A percentile compares a stretch with the other conserved stretches of the same genome.
Conservation (phyloP, 1,140 invertebrate genomes). For the Eciton burchellii region DNA sequence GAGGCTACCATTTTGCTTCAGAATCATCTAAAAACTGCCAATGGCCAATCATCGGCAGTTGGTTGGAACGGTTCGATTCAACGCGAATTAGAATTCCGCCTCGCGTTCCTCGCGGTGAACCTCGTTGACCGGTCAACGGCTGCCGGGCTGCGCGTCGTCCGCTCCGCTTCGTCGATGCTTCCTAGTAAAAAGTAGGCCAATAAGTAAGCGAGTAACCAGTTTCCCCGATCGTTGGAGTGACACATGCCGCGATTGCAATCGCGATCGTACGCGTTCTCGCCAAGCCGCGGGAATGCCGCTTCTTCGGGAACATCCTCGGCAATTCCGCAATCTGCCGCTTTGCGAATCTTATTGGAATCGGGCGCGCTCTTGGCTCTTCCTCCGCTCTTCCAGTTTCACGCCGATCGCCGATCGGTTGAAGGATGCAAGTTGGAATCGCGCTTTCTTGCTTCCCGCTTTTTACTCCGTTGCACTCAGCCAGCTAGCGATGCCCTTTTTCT, state of each 20-base stretch:
- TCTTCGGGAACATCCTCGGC: not conserved
- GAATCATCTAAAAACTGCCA: too few relatives aligned
- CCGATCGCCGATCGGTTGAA: too few relatives aligned
- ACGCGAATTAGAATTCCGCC: too few relatives aligned
- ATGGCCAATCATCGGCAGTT: not conserved
- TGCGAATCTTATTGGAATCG: not conserved
- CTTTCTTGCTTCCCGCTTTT: too few relatives aligned
- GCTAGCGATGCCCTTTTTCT: not conserved
- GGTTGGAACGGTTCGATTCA: not conserved
- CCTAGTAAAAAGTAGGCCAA: constrained; percentile 78
- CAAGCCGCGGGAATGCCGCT: constrained; percentile 17
- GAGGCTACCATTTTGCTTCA: too few relatives aligned
- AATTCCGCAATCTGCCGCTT: not conserved
- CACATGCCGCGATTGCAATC: constrained; percentile 59
- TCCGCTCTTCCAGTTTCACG: too few relatives aligned
- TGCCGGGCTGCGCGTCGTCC: constrained; percentile 11
- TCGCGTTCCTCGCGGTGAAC: constrained; percentile 25
- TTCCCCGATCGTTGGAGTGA: constrained; percentile 71
- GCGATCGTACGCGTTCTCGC: constrained; percentile 33
- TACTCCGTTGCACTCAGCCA: too few relatives aligned
- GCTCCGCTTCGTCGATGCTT: constrained; percentile 28
- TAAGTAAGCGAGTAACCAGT: constrained; percentile 77
- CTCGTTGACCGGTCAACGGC: constrained; percentile 68
- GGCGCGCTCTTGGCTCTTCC: too few relatives aligned
- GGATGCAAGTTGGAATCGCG: not conserved